Evolutionary conservation across 2,797 vertebrate species (phyloP), one percentile per base, ranked within the genome.

Genomic region (Chloroceryle amazona): DNA sequence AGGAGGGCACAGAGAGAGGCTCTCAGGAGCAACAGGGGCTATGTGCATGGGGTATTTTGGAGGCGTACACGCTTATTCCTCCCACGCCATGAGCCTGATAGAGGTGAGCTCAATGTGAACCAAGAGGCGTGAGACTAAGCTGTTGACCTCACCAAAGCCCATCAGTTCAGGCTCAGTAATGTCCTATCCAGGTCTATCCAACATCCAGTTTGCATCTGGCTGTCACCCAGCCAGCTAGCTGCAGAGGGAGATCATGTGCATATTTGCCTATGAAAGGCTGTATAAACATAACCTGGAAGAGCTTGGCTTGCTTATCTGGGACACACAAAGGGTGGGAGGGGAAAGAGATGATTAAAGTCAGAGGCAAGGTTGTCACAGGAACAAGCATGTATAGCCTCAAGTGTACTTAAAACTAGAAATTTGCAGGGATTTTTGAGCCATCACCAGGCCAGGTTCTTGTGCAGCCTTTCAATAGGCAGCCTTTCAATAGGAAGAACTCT

Each of bases 41-140:
- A 6, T 0, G 0, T 55, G 39, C 1, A 0, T 1, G 8, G 14
- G 2, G 12, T 31, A 7, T 49, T 95, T 67, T 39, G 79, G 35
- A 83, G 65, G 49, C 8, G 3, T 16, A 7, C 58, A 33, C 0
- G 26, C 6, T 71, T 31, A 26, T 1, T 78, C 29, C 61, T 76
- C 52, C 61, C 3, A 1, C 1, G 0, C 55, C 81, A 15, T 65
- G 35, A 79, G 49, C 35, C 37, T 17, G 13, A 42, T 28, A 58
- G 81, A 76, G 55, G n/a, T 60, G 71, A 87, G 42, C 78, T 70
- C 42, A 10, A 4, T 33, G 60, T 6, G 3, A 89, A 31, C 11
- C 31, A 26, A 37, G 46, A 81, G 31, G 20, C 0, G 0, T 39
- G 67, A 80, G 66, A 62, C 39, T 67, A 52, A 4, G 31, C 22